Percentiles rank a stretch among this genome's conserved stretches.
These are phyloP conservation scores for Catalaphyllia jardinei DNA, from an alignment of 64 coral and sea anemone species.

Conservation along the genomic window DNA sequence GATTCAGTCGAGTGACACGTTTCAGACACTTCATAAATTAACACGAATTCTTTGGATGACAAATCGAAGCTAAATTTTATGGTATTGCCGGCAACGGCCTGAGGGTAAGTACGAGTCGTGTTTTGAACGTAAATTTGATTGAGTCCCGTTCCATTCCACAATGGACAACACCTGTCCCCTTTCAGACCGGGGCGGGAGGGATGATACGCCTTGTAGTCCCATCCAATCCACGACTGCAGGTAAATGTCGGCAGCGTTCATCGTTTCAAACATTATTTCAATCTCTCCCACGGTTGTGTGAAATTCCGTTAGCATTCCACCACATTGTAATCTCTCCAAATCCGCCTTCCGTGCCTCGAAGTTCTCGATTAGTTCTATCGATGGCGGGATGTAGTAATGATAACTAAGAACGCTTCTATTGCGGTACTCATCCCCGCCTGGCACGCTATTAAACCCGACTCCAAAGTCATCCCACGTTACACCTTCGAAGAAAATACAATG, in stretches of 20 bases:
- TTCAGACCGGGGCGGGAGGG: slow-evolving; percentile 16
- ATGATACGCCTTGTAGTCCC: slow-evolving; percentile 77
- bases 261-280: slow-evolving; percentile 57
- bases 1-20: slow-evolving; percentile 69
- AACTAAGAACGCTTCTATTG: slow-evolving; percentile 91
- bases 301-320: slow-evolving; percentile 97
- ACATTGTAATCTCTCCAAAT: slow-evolving; percentile 76
- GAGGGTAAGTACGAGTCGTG: slow-evolving; percentile 56
- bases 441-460: slow-evolving; percentile 89
- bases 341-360: slow-evolving; percentile 60
- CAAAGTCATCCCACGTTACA: slow-evolving; percentile 95
- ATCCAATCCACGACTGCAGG: slow-evolving; percentile 92
- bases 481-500: slow-evolving; percentile 97
- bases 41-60: slow-evolving; percentile 59
- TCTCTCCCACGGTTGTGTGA: slow-evolving; percentile 13
- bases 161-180: slow-evolving; percentile 31
- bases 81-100: slow-evolving; percentile 83
- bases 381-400: slow-evolving; percentile 86
- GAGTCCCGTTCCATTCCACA: slow-evolving; percentile 73
- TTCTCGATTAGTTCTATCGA: slow-evolving; percentile 23
- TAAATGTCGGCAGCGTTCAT: slow-evolving; percentile 79
- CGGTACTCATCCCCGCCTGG: slow-evolving; percentile 81
- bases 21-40: slow-evolving; percentile 52
- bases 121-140: slow-evolving; percentile 65
- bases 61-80: slow-evolving; percentile 67